Conservation (phyloP, 1,140 invertebrate species). For the Drosophila leontia region DNA sequence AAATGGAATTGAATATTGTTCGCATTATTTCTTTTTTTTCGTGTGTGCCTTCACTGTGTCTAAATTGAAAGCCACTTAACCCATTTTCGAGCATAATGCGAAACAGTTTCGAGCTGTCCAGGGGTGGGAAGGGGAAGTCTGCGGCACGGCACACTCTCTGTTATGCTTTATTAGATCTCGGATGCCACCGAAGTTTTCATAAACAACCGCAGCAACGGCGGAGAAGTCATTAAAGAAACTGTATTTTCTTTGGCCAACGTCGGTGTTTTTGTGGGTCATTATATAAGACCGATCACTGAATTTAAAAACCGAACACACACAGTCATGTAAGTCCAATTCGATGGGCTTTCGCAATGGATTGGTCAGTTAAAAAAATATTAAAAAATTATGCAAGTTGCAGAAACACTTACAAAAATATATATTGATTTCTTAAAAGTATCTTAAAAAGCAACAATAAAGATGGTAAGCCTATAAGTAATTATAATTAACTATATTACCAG, state of each 20-base stretch:
- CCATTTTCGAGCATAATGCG: slow-evolving; percentile 76
- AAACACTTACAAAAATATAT: background rate
- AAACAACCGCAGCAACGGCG: slow-evolving; percentile 4
- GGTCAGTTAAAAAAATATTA: slow-evolving; percentile 10
- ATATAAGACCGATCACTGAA: slow-evolving; percentile 38
- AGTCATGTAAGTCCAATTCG: slow-evolving; percentile 33
- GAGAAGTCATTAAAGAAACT: slow-evolving; percentile 70
- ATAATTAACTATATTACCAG: no score
- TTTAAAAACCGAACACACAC: background rate
- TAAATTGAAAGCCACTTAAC: slow-evolving; percentile 80
- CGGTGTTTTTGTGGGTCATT: slow-evolving; percentile 63
- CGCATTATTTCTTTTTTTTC: slow-evolving; percentile 35
- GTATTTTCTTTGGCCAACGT: slow-evolving; percentile 39
- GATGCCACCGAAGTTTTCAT: slow-evolving; percentile 51
- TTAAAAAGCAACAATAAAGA: no score
- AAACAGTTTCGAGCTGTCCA: slow-evolving; percentile 60
- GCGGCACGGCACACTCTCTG: slow-evolving; percentile 9
- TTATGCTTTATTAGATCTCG: slow-evolving; percentile 62
- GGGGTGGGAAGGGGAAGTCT: slow-evolving; percentile 8
- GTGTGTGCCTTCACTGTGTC: slow-evolving; percentile 30
- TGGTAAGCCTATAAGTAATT: no score
- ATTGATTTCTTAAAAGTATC: background rate
- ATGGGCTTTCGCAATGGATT: slow-evolving; percentile 57
- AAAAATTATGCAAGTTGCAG: slow-evolving; percentile 16
- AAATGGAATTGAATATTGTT: slow-evolving; percentile 60